Conservation (phyloP, 2,113 vertebrate species). For the Melanocharis versteri region DNA sequence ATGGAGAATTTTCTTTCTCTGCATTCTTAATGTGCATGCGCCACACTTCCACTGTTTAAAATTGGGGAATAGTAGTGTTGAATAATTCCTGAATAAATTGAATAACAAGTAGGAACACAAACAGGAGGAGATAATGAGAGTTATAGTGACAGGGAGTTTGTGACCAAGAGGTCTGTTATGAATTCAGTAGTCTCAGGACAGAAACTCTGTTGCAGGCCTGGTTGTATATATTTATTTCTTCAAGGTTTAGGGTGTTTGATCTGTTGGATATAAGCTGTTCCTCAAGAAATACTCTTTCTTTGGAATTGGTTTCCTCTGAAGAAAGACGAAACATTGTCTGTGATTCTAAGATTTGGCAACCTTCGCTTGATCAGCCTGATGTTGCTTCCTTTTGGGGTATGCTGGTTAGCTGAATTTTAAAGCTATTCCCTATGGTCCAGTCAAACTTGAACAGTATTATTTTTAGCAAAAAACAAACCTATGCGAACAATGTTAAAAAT, state of each 20-base stretch:
- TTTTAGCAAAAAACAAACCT: background rate
- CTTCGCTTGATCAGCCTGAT: background rate
- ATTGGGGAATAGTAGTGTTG: background rate
- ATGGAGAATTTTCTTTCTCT: constrained; percentile 15
- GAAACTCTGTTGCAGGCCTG: background rate
- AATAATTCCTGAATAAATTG: background rate
- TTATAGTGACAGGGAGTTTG: background rate
- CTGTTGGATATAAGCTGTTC: background rate
- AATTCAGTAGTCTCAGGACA: background rate
- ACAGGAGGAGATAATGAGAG: background rate
- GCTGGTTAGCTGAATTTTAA: background rate
- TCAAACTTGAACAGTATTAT: background rate
- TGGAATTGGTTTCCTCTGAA: background rate
- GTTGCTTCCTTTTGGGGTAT: background rate
- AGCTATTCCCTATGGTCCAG: background rate
- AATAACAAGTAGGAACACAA: background rate
- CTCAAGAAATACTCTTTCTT: background rate
- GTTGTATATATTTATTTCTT: background rate
- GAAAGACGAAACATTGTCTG: background rate
- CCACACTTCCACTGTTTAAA: background rate
- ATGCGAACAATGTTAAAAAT: background rate
- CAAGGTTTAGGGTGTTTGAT: background rate
- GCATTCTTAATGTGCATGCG: background rate
- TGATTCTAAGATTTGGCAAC: background rate
- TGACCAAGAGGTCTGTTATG: background rate